Conservation (phyloP, 2,888 invertebrate genomes). For the Drosophila infuscata region DNA sequence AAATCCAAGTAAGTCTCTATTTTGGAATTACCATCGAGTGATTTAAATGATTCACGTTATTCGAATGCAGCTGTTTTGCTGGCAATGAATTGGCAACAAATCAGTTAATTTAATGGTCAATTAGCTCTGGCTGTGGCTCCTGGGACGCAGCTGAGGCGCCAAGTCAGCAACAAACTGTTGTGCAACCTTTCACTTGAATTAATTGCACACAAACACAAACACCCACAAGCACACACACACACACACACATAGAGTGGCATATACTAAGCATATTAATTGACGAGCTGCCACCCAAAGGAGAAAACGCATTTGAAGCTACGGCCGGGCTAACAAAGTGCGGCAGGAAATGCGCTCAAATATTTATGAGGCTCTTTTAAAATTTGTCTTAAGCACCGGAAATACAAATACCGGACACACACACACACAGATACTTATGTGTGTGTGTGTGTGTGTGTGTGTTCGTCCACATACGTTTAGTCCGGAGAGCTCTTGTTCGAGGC, state of each 20-base stretch:
- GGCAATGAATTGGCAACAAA: slow-evolving; percentile 8
- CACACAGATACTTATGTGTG: not conserved
- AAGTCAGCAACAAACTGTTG: slow-evolving; percentile 29
- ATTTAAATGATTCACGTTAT: slow-evolving; percentile 8
- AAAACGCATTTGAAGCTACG: slow-evolving; percentile 38
- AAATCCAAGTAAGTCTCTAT: not conserved
- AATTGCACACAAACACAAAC: slow-evolving; percentile 32
- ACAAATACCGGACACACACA: slow-evolving; percentile 57
- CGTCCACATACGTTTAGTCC: slow-evolving; percentile 5
- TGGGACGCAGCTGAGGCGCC: slow-evolving; percentile 15
- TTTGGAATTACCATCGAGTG: not conserved
- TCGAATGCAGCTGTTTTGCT: slow-evolving; percentile 9
- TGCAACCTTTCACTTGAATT: slow-evolving; percentile 65
- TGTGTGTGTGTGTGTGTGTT: not conserved
- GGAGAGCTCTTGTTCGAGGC: slow-evolving; percentile 21
- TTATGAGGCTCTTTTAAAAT: slow-evolving; percentile 77
- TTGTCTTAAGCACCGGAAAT: slow-evolving; percentile 80
- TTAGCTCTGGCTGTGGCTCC: slow-evolving; percentile 28
- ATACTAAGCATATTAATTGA: slow-evolving; percentile 53
- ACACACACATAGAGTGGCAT: slow-evolving; percentile 8
- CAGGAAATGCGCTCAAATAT: slow-evolving; percentile 74
- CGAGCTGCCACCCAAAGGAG: slow-evolving; percentile 45
- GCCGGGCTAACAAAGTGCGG: slow-evolving; percentile 57
- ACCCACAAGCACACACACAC: not conserved
- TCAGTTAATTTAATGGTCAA: slow-evolving; percentile 42